Percentiles rank a stretch among this genome's conserved stretches.
Evolutionary conservation across 2,888 invertebrate species (phyloP).

Genomic region (Hypena proboscidalis): DNA sequence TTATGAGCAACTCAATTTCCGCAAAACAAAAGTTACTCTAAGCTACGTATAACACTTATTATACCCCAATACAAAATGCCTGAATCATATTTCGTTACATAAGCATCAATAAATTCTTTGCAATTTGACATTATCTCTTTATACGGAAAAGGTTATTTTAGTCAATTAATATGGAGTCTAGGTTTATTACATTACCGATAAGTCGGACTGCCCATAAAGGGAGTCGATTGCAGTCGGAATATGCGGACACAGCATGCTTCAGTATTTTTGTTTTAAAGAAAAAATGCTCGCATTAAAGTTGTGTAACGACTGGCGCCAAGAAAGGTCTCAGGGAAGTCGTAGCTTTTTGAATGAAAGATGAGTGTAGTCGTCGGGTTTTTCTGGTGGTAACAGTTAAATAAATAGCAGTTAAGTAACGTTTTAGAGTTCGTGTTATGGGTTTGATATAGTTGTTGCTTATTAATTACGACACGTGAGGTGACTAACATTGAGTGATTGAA

Average conservation of each 20-base stretch:
- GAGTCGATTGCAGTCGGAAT: slow-evolving; percentile 50
- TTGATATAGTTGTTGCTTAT: too few species aligned
- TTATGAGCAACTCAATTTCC: too few species aligned
- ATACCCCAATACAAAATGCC: slow-evolving; percentile 4
- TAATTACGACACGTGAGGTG: too few species aligned
- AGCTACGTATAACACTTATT: too few species aligned
- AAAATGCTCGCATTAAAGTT: slow-evolving; percentile 46
- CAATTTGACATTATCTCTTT: slow-evolving; percentile 17
- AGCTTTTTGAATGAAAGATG: slow-evolving; percentile 36
- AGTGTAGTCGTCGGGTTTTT: slow-evolving; percentile 17
- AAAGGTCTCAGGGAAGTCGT: slow-evolving; percentile 15
- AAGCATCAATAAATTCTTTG: slow-evolving; percentile 15
- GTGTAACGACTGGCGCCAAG: slow-evolving; percentile 40
- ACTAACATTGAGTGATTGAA: too few species aligned
- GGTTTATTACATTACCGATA: slow-evolving; percentile 50
- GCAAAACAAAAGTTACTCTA: too few species aligned
- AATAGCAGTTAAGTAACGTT: too few species aligned
- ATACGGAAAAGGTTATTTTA: slow-evolving; percentile 20
- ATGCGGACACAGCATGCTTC: slow-evolving; percentile 60
- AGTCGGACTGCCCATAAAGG: slow-evolving; percentile 72
- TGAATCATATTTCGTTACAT: slow-evolving; percentile 9
- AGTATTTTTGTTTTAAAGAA: slow-evolving; percentile 57
- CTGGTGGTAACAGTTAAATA: not conserved
- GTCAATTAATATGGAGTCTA: slow-evolving; percentile 30
- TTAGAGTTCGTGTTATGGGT: too few species aligned